Base-by-base conservation (phyloP, 2,113 vertebrate genomes). In the Numenius arquata region DNA sequence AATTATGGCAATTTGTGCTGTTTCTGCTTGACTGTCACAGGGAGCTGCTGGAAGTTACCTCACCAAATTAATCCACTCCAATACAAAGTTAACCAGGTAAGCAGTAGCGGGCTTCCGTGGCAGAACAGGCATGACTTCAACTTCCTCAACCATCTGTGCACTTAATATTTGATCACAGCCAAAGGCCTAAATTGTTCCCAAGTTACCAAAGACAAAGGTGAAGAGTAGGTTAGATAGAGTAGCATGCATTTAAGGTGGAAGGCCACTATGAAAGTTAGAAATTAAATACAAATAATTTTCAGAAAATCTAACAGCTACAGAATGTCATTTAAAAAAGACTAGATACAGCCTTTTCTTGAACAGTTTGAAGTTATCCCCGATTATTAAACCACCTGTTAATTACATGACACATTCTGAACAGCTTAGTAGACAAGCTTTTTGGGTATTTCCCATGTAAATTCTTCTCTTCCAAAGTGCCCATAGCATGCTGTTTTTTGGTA, bases 391-490 rank as follows among this genome's bases (percentile, higher is more conserved):
- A 26, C 6, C 5, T 43, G 9, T 73, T 55, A 63, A 13, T 58
- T 78, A 81, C 15, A 38, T 50, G 16, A 73, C 68, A 38, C 7
- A 45, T 79, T 81, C n/a, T 40, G 26, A 56, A 86, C 85, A 92
- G 32, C 38, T 98, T 98, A 99, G 96, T 98, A 98, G 96, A 98
- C 96, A 71, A 98, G 98, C 68, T 99, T 99, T 98, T 99, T 98
- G 73, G 98, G 98, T 92, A 98, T 95, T 97, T 99, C 98, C 98
- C 98, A 99, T 61, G 98, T 95, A 98, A 99, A 99, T 96, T 98
- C 97, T 93, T 99, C 98, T 95, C 98, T 98, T 97, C 98, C 98
- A 97, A 99, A 99, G 93, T 99, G 98, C 77, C 98, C 98, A 85
- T 98, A 99, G 76, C 98, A 98, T 75, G 98, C 98, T 13, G 98